Percentiles rank a stretch among this genome's conserved stretches.
Evolutionary conservation across 1,140 invertebrate species (phyloP).

Genomic region (Ctenoplectra terminalis): DNA sequence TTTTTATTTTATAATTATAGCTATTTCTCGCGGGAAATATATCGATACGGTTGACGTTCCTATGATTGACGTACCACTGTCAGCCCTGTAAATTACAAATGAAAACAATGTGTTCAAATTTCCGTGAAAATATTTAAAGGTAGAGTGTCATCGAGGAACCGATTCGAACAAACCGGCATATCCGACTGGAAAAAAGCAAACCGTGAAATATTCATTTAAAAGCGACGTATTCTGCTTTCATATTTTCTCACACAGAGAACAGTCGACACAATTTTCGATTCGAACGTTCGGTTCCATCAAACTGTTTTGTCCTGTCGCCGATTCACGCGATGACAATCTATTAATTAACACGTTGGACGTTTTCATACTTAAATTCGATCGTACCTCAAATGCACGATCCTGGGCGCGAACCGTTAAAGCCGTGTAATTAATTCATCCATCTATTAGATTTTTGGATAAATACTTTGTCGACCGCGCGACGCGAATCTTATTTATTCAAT

Average conservation of each 20-base stretch:
- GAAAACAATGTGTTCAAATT: slow-evolving; percentile 1
- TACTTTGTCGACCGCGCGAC: neutral
- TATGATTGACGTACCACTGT: neutral
- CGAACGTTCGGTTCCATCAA: slow-evolving; percentile 28
- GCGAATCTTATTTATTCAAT: no score
- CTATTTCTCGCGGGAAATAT: neutral
- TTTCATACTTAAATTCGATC: neutral
- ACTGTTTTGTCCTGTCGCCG: slow-evolving; percentile 6
- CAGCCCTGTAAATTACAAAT: slow-evolving; percentile 4
- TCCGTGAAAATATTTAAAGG: slow-evolving; percentile 6
- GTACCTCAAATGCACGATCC: no score
- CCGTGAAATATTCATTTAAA: slow-evolving; percentile 53
- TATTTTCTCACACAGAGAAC: neutral
- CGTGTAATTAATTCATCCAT: neutral
- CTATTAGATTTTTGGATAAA: neutral
- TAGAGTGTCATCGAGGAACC: neutral
- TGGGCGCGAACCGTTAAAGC: neutral
- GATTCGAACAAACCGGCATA: neutral
- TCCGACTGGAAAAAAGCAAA: neutral
- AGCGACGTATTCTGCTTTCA: slow-evolving; percentile 5
- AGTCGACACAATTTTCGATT: slow-evolving; percentile 27
- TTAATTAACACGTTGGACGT: slow-evolving; percentile 20
- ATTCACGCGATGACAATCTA: slow-evolving; percentile 19
- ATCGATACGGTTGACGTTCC: neutral
- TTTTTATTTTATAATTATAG: neutral